These are phyloP conservation scores for Euwallacea fornicatus DNA, from an alignment of 1,140 invertebrate species.

Conservation along the genomic window DNA sequence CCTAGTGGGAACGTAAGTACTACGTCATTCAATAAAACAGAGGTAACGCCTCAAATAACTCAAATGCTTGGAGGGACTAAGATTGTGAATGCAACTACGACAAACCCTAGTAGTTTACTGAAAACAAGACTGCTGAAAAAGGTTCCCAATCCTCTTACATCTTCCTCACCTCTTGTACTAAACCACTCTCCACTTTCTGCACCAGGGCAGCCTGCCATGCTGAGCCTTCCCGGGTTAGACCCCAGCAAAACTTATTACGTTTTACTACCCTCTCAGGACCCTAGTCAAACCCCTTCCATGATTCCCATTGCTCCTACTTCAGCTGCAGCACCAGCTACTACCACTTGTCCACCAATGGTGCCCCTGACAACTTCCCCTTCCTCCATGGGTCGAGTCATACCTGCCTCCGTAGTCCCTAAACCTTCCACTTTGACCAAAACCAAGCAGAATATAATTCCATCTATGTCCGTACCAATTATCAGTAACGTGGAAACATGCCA, in stretches of 20 bases:
- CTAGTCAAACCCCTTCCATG: not conserved
- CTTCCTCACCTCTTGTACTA: not conserved
- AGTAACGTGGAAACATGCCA: not conserved
- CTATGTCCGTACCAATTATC: too few relatives aligned
- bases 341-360: not conserved
- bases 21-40: slow-evolving; percentile 6
- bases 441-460: too few relatives aligned
- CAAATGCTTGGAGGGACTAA: slow-evolving; percentile 9
- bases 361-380: not conserved
- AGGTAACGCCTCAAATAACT: slow-evolving; percentile 3
- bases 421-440: not conserved
- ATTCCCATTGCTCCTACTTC: not conserved
- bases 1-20: not conserved
- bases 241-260: slow-evolving; percentile 1
- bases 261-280: not conserved
- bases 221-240: not conserved
- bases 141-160: not conserved
- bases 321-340: not conserved
- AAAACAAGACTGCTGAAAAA: not conserved
- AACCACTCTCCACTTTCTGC: not conserved
- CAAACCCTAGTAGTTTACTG: not conserved
- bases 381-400: not conserved
- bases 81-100: not conserved
- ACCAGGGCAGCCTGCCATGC: not conserved
- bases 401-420: not conserved